These are phyloP conservation scores for Macroglossus sobrinus DNA, from an alignment of 2,113 vertebrate genomes.

Conservation along the genomic window DNA sequence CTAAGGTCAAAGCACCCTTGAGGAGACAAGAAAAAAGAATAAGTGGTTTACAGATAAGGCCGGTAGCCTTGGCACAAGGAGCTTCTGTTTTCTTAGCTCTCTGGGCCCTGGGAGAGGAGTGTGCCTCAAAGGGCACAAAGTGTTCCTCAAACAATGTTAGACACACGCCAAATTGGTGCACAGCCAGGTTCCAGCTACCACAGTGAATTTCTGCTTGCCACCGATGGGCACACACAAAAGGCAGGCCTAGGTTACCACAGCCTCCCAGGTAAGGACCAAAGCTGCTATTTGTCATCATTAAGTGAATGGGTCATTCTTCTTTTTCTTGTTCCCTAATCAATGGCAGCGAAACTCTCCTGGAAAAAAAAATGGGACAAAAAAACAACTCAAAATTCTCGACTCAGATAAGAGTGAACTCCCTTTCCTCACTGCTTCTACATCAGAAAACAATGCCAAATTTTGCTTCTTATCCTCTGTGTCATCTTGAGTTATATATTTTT, in stretches of 20 bases:
- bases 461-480: not conserved
- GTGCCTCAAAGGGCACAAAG: slow-evolving; percentile 76
- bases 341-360: not conserved
- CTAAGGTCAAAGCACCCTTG: slow-evolving; percentile 69
- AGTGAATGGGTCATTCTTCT: slow-evolving; percentile 71
- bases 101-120: slow-evolving; percentile 77
- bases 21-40: slow-evolving; percentile 56
- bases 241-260: slow-evolving; percentile 76
- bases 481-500: not conserved
- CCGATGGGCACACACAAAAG: slow-evolving; percentile 68
- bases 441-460: not conserved
- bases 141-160: slow-evolving; percentile 82
- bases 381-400: slow-evolving; percentile 57
- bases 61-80: slow-evolving; percentile 41
- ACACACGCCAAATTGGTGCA: slow-evolving; percentile 81
- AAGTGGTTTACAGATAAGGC: slow-evolving; percentile 64
- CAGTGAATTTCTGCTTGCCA: slow-evolving; percentile 54
- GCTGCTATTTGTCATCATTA: slow-evolving; percentile 81
- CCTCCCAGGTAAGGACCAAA: slow-evolving; percentile 77
- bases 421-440: not conserved
- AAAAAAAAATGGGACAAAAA: slow-evolving; percentile 57
- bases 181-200: slow-evolving; percentile 73
- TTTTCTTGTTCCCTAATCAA: slow-evolving; percentile 45
- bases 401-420: not conserved
- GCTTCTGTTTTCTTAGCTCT: slow-evolving; percentile 69